Percentiles rank a stretch among this genome's conserved stretches.
Evolutionary conservation across 2,113 vertebrate species (phyloP).

Genomic region (Hemicordylus capensis): DNA sequence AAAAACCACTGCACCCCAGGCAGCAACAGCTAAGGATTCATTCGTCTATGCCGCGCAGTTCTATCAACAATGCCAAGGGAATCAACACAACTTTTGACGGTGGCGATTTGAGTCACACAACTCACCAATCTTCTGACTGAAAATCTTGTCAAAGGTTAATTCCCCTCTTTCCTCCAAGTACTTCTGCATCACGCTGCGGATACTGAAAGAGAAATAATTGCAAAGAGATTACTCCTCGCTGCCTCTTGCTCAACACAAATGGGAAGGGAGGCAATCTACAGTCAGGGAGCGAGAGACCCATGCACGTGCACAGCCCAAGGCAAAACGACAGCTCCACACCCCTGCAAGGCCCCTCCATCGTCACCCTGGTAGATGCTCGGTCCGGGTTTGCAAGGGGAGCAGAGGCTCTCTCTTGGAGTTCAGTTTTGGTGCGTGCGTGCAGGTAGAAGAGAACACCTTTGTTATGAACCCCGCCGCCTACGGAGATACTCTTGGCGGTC

Average conservation of each 20-base stretch:
- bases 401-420: no score
- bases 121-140: constrained; percentile 98
- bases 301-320: background rate
- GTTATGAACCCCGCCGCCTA: no score
- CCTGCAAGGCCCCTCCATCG: background rate
- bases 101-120: background rate
- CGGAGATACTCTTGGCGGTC: no score
- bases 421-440: no score
- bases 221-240: background rate
- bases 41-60: background rate
- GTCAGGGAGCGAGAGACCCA: background rate
- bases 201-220: constrained; percentile 75
- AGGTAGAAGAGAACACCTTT: no score
- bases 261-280: background rate
- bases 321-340: background rate
- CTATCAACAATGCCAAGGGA: background rate
- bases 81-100: background rate
- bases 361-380: background rate
- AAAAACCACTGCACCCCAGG: background rate
- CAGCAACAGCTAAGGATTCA: background rate
- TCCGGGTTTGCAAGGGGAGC: background rate
- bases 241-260: background rate
- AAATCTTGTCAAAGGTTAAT: constrained; percentile 96
- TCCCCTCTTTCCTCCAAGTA: constrained; percentile 95
- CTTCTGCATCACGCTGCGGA: constrained; percentile 99